Evolutionary conservation across 2,113 vertebrate genomes (phyloP).

Genomic region (Oreochromis niloticus): DNA sequence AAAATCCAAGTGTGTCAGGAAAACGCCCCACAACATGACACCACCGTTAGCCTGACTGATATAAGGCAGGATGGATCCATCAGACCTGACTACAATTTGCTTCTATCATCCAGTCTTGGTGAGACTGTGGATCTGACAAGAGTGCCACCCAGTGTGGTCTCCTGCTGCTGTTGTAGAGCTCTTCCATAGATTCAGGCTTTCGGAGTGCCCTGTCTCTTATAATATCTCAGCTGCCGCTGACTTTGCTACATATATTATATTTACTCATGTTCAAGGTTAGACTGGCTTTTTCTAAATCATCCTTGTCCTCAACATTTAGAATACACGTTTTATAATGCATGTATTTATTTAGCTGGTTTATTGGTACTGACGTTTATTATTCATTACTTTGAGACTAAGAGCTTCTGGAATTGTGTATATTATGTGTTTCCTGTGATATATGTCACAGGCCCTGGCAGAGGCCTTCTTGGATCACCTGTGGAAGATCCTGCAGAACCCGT

Average conservation of each 20-base stretch:
- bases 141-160: background rate
- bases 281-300: background rate
- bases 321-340: background rate
- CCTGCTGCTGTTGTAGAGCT: background rate
- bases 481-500: conserved; percentile 86
- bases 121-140: background rate
- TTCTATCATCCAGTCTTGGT: background rate
- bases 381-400: background rate
- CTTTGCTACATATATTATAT: background rate
- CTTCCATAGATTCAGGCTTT: background rate
- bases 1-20: background rate
- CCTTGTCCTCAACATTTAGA: background rate
- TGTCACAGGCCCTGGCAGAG: conserved; percentile 83
- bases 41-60: background rate
- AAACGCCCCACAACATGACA: too few species aligned
- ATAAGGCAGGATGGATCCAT: background rate
- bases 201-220: background rate
- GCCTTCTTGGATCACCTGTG: conserved; percentile 95
- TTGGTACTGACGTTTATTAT: accelerated
- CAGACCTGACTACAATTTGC: background rate
- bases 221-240: accelerated
- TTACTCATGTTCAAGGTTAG: background rate
- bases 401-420: background rate
- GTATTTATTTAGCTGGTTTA: background rate
- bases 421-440: background rate